Base-by-base conservation (phyloP, 2,113 vertebrate species). In the Oreochromis tanganicae region DNA sequence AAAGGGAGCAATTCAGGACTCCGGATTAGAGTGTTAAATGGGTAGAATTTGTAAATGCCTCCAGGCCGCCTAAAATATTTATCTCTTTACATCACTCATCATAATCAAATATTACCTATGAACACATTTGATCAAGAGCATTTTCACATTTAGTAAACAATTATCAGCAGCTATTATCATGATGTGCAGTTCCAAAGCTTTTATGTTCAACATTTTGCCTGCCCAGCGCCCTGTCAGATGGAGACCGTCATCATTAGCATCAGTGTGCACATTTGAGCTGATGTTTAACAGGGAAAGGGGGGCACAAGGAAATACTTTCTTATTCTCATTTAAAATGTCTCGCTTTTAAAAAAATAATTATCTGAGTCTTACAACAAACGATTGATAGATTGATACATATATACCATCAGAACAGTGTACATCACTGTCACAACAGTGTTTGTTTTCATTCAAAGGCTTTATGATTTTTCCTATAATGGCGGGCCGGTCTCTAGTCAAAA, bases 21-120 rank as follows among this genome's bases (percentile, higher is more conserved):
- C 24, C 50, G 56, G 87, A 88, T 89, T 87, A 78, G 83, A 29
- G 80, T 84, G 57, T 54, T 85, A 85, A 84, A 87, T 71, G 85
- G 55, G 50, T 54, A 73, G 82, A 80, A 85, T 85, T 73, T 78
- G 61, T 86, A 85, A 93, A 93, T 83, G 90, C 89, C 83, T 92
- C 21, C 10, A 71, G 84, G 88, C 80, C 3, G 7, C 11, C 36
- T 93, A 86, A 88, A 91, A 91, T 90, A 91, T 89, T 85, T 66
- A 86, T 88, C 78, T 83, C 4, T 59, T 48, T 57, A 80, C 73
- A 89, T 87, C 86, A 50, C 34, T 87, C 36, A 68, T 54, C 56
- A 68, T 46, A 50, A 9, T 55, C 14, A 41, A 34, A 68, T 55
- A 85, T 81, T 85, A 80, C 55, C 5, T 78, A 27, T 52, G 46